These are phyloP conservation scores for Diarsia rubi DNA, from an alignment of 2,888 invertebrate species.

Conservation along the genomic window DNA sequence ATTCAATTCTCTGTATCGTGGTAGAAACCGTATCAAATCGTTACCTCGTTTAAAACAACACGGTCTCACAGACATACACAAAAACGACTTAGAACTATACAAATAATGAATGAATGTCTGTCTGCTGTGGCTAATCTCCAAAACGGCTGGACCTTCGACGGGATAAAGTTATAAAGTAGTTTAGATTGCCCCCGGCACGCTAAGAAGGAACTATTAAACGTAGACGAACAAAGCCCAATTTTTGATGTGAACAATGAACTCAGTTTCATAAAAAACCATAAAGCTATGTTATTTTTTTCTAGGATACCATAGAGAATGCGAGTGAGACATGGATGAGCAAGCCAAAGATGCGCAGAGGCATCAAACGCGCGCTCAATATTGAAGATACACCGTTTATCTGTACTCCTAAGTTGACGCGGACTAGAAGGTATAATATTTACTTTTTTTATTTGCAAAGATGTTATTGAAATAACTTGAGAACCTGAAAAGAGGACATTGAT, in stretches of 20 bases:
- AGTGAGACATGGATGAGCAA: conserved; percentile 86
- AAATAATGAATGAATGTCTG: too few species aligned
- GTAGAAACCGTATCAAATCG: background rate
- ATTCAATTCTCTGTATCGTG: background rate
- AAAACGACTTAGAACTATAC: background rate
- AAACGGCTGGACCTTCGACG: too few species aligned
- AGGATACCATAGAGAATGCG: conserved; percentile 89
- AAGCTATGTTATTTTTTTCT: conserved; percentile 29
- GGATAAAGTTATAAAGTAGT: background rate
- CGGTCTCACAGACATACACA: background rate
- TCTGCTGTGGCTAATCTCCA: too few species aligned
- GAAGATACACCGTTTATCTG: conserved; percentile 92
- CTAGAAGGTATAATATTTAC: conserved; percentile 77
- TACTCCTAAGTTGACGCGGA: conserved; percentile 87
- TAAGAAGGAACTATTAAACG: background rate
- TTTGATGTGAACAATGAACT: conserved; percentile 43
- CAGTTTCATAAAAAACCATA: conserved; percentile 12
- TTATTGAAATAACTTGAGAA: background rate
- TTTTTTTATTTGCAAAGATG: background rate
- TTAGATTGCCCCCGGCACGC: background rate
- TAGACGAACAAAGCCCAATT: background rate
- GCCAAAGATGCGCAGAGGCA: conserved; percentile 81
- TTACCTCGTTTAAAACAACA: background rate
- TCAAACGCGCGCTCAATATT: conserved; percentile 85
- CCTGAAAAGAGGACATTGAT: background rate